Base-by-base conservation (phyloP, 1,140 invertebrate species). In the Apis cerana region DNA sequence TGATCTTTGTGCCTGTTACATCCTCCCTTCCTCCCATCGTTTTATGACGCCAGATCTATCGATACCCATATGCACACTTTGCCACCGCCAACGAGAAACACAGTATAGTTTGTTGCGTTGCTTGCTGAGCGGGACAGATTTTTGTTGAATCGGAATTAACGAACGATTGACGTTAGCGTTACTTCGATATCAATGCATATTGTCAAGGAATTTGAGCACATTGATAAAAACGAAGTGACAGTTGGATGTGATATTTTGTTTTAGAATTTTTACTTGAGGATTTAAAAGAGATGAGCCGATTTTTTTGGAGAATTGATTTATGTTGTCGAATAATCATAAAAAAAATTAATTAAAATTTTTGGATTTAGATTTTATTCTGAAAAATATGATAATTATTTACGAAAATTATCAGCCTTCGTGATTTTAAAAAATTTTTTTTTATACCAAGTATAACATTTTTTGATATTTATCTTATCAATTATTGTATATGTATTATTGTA, bases 21-120 rank as follows among this genome's bases (percentile, higher is more conserved):
- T 33, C 15, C 67, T 48, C 48, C 23, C 78, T 8, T 0, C 33
- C 33, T 33, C 68, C 11, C 65, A 69, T 23, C 65, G 62, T 19
- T 59, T 70, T 76, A 61, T 75, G 13, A 80, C 79, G 65, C 79
- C 80, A 61, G 56, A 71, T 74, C 80, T 77, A 85, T 89, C 85
- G 48, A 65, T 68, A 75, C 81, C 86, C 90, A 89, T 91, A 88
- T 89, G 86, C 83, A 88, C 90, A 88, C 79, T 91, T 91, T 58
- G 61, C 90, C 79, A 86, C 80, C 87, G 54, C 56, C 59, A 19
- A 74, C 75, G 75, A 75, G 79, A 48, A 56, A 56, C 54, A 61
- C 56, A 48, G 23, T 68, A 27, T 48, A 21, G n/a, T 23, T 17
- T 64, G 11, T 79, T 65, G 17, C 4, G 7, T 65, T 33, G 59